These are phyloP conservation scores for Drosophila vallismaia DNA, from an alignment of 2,888 invertebrate species.

Conservation along the genomic window DNA sequence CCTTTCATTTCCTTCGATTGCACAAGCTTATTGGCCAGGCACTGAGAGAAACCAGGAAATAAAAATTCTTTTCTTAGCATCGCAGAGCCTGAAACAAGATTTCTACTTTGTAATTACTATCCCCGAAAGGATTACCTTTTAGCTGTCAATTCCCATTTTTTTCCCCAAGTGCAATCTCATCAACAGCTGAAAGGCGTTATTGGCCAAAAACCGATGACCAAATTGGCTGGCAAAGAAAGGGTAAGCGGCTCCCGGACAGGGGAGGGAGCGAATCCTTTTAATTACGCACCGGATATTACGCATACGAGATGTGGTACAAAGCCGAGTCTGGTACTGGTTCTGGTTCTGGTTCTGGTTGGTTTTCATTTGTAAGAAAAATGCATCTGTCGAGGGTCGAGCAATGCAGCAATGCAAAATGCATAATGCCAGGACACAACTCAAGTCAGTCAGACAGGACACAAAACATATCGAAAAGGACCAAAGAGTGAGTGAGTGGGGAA, in stretches of 20 bases:
- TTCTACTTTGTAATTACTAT: too few species aligned
- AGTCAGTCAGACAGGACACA: slow-evolving; percentile 6
- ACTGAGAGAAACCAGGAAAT: neutral
- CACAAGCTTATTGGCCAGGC: neutral
- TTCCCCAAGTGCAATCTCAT: neutral
- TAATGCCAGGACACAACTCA: slow-evolving; percentile 17
- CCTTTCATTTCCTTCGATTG: neutral
- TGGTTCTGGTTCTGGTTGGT: too few species aligned
- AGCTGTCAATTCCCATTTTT: too few species aligned
- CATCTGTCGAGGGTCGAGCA: slow-evolving; percentile 23
- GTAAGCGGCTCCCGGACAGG: neutral
- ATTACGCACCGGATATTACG: slow-evolving; percentile 39
- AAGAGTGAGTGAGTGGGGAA: neutral
- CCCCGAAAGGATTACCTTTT: too few species aligned
- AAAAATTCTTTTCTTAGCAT: too few species aligned
- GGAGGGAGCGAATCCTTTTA: slow-evolving; percentile 13
- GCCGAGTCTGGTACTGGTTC: neutral
- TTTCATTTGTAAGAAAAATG: slow-evolving; percentile 11
- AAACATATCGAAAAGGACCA: slow-evolving; percentile 1
- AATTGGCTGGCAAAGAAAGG: slow-evolving; percentile 3
- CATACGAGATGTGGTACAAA: slow-evolving; percentile 7
- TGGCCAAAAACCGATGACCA: neutral
- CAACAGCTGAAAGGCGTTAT: neutral
- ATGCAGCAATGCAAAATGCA: slow-evolving; percentile 55
- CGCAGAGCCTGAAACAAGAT: too few species aligned